These are phyloP conservation scores for Lepisosteus oculatus DNA, from an alignment of 2,113 vertebrate genomes.

Conservation along the genomic window DNA sequence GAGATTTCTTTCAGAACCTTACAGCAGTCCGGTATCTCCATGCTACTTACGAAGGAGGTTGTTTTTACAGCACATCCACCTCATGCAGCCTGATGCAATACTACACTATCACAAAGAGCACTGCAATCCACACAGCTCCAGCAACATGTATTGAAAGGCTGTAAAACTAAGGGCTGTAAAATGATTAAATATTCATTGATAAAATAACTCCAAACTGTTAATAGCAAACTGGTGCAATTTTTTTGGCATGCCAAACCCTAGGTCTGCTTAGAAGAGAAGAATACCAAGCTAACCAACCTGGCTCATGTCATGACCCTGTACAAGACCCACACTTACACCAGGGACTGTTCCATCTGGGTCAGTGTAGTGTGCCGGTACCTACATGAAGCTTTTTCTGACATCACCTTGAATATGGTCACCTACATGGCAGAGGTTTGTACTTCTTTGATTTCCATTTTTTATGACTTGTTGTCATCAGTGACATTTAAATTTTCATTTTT, in stretches of 20 bases:
- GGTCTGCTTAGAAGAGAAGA: slow-evolving; percentile 95
- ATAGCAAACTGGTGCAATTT: too few species aligned
- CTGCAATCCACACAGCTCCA: too few species aligned
- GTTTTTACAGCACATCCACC: too few species aligned
- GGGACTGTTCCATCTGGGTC: slow-evolving; percentile 94
- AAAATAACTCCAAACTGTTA: too few species aligned
- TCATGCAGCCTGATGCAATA: too few species aligned
- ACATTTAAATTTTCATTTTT: not conserved
- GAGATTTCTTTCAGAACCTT: too few species aligned
- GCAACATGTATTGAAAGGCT: too few species aligned
- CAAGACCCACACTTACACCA: slow-evolving; percentile 93
- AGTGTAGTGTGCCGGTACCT: slow-evolving; percentile 97
- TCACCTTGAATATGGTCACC: slow-evolving; percentile 92
- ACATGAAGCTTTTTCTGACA: slow-evolving; percentile 89
- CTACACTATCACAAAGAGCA: too few species aligned
- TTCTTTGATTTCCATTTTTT: not conserved
- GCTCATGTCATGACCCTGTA: slow-evolving; percentile 98
- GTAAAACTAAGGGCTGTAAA: too few species aligned
- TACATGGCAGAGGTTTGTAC: slow-evolving; percentile 88
- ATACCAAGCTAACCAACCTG: slow-evolving; percentile 91
- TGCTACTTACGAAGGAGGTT: too few species aligned
- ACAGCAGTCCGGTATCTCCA: too few species aligned
- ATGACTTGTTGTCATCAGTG: not conserved
- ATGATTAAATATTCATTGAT: too few species aligned
- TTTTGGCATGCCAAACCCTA: slow-evolving; percentile 34